phyloP scores from a whole-genome alignment of 2,797 vertebrate species.

The Silurus aristotelis region DNA sequence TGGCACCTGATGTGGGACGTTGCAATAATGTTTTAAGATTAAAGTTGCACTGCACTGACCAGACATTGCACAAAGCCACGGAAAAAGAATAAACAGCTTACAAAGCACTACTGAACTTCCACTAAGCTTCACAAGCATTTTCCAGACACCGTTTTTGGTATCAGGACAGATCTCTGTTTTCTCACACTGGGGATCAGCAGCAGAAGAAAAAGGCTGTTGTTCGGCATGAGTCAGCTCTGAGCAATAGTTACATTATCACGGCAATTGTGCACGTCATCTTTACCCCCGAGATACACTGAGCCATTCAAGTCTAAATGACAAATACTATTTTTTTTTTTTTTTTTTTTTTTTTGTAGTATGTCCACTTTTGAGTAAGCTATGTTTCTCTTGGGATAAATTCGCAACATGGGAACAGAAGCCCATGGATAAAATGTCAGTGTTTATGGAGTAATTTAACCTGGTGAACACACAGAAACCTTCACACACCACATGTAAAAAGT shows the following conservation, averaged over 20 bases:
- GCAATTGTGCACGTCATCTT: neutral
- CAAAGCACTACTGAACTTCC: neutral
- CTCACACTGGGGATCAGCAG: neutral
- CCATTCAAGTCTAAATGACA: constrained; percentile 22
- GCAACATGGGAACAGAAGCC: neutral
- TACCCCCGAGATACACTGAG: constrained; percentile 11
- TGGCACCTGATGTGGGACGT: neutral
- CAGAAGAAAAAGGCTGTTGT: constrained; percentile 65
- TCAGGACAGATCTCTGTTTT: neutral
- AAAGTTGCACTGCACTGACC: neutral
- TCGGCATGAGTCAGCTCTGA: constrained; percentile 58
- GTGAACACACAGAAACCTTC: neutral
- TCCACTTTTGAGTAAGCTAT: neutral
- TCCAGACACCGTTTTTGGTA: neutral
- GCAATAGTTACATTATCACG: constrained; percentile 30
- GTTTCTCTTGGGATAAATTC: neutral
- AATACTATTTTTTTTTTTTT: constrained; percentile 48
- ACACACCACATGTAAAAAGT: neutral
- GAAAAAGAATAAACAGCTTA: neutral
- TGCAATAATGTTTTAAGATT: constrained; percentile 25
- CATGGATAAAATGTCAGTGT: neutral
- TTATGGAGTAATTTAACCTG: neutral
- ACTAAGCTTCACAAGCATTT: neutral
- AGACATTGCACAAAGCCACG: neutral
- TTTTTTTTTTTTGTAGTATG: neutral